phyloP scores from a whole-genome alignment of 1,140 invertebrate species.

The Drosophila elegans region DNA sequence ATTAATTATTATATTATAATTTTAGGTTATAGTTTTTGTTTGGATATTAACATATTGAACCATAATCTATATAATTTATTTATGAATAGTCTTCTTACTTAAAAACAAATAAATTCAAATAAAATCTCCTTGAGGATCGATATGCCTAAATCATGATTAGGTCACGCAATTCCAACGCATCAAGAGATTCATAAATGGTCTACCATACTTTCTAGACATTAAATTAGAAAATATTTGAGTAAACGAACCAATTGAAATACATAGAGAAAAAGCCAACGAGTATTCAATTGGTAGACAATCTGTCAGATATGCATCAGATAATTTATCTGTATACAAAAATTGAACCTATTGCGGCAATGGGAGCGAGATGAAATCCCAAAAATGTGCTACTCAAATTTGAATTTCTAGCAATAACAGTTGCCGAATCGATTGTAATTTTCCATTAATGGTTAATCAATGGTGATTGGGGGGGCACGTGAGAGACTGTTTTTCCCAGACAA shows the following conservation, averaged over 20 bases:
- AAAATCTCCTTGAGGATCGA: not conserved
- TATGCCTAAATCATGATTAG: not conserved
- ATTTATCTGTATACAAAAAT: conserved; percentile 24
- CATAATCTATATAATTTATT: too few species aligned
- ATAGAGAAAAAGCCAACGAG: conserved; percentile 42
- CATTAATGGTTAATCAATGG: conserved; percentile 63
- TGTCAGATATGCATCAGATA: conserved; percentile 34
- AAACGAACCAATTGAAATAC: conserved; percentile 71
- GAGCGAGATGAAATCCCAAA: conserved; percentile 39
- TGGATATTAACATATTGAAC: too few species aligned
- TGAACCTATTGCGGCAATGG: conserved; percentile 2
- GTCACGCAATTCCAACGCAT: not conserved
- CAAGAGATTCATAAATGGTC: not conserved
- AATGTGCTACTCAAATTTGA: conserved; percentile 14
- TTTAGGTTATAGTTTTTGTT: too few species aligned
- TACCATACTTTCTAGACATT: conserved; percentile 13
- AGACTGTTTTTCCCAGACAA: not conserved
- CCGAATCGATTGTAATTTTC: conserved; percentile 39
- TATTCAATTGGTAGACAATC: conserved; percentile 63
- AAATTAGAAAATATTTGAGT: conserved; percentile 44
- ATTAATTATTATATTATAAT: too few species aligned
- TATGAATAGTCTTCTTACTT: too few species aligned
- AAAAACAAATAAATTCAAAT: not conserved
- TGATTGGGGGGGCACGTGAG: conserved; percentile 53
- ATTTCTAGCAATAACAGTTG: conserved; percentile 40